A percentile compares a stretch with the other conserved stretches of the same genome.
Evolutionary conservation across 2,888 invertebrate species (phyloP).

Genomic region (Aleiodes testaceus): DNA sequence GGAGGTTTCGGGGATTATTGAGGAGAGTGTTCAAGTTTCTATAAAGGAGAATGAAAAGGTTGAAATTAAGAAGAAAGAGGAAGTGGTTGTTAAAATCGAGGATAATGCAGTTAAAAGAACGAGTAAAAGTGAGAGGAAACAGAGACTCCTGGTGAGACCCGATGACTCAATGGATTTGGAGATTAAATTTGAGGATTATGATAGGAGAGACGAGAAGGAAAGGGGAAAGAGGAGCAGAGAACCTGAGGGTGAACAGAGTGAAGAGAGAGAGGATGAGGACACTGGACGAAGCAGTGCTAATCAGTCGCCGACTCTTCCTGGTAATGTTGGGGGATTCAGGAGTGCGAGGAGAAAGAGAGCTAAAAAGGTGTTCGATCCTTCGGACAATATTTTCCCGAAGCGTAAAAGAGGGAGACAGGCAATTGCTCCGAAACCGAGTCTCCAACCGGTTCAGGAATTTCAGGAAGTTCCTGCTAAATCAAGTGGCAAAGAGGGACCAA

Average conservation of each 20-base stretch:
- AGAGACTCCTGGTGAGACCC: slow-evolving; percentile 65
- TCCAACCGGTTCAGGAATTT: slow-evolving; percentile 63
- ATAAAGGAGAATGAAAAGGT: neutral
- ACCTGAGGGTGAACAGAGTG: slow-evolving; percentile 55
- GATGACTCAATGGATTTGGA: slow-evolving; percentile 68
- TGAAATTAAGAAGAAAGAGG: neutral
- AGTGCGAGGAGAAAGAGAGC: slow-evolving; percentile 78
- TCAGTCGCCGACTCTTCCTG: slow-evolving; percentile 69
- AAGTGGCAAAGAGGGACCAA: slow-evolving; percentile 63
- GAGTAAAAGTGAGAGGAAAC: slow-evolving; percentile 68
- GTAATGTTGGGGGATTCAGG: slow-evolving; percentile 64
- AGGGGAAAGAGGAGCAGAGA: slow-evolving; percentile 31
- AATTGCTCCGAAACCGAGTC: slow-evolving; percentile 77
- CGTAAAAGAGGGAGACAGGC: slow-evolving; percentile 81
- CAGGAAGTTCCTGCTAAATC: slow-evolving; percentile 60
- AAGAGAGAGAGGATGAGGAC: slow-evolving; percentile 74
- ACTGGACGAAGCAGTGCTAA: slow-evolving; percentile 74
- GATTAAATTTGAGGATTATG: slow-evolving; percentile 68
- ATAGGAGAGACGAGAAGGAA: slow-evolving; percentile 58
- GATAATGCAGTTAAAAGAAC: slow-evolving; percentile 44
- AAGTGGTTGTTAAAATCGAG: neutral
- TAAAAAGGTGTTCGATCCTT: slow-evolving; percentile 90
- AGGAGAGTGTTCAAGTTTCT: neutral
- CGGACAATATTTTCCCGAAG: slow-evolving; percentile 85
- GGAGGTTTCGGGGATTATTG: neutral